A percentile compares a stretch with the other conserved stretches of the same genome.
Evolutionary conservation across 2,797 vertebrate genomes (phyloP).

Genomic region (Xiphorhynchus erythropygius): DNA sequence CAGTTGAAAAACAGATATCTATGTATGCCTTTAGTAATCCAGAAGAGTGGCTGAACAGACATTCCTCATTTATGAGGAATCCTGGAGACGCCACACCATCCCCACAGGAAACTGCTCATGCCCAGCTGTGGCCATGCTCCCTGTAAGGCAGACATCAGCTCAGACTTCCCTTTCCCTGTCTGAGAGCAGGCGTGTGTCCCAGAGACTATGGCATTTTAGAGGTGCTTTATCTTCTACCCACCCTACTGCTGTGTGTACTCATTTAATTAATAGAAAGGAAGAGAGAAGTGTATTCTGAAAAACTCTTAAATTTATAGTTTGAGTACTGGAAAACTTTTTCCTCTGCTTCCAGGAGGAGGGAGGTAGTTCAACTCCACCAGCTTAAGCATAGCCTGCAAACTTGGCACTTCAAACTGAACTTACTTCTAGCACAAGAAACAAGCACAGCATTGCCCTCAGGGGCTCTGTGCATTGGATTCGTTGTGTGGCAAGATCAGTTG

Average conservation of each 20-base stretch:
- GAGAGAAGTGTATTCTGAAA: background rate
- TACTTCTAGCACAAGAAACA: background rate
- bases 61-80: conserved; percentile 24
- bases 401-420: background rate
- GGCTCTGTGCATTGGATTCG: background rate
- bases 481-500: background rate
- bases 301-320: background rate
- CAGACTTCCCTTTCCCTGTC: background rate
- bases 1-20: background rate
- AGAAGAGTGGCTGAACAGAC: background rate
- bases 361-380: background rate
- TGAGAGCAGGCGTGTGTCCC: background rate
- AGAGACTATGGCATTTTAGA: background rate
- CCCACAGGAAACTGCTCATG: conserved; percentile 16
- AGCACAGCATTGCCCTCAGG: background rate
- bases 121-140: background rate
- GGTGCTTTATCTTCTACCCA: background rate
- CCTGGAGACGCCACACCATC: background rate
- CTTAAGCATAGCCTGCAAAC: background rate
- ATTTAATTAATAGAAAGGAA: background rate
- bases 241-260: background rate
- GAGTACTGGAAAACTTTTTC: background rate
- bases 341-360: background rate
- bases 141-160: background rate
- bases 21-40: background rate